Base-by-base conservation (phyloP, 1,140 invertebrate species). In the Drosophila pseudoobscura region DNA sequence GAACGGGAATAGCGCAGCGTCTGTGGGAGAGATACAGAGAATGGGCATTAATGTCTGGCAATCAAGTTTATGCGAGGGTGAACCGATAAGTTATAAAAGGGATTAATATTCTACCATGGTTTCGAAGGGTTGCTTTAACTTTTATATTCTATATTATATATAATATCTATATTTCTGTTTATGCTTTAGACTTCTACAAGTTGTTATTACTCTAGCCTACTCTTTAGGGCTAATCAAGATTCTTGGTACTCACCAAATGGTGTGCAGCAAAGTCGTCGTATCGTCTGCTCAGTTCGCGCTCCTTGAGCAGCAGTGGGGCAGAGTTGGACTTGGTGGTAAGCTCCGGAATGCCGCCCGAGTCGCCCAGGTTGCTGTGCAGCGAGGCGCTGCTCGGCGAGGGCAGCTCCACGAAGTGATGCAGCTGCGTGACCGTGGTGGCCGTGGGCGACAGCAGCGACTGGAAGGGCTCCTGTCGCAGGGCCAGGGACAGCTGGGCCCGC, bases 1-100 rank as follows among this genome's bases (percentile, higher is more conserved):
- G 92, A 93, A 78, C 92, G 91, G 75, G 92, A 91, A 89, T 91
- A 91, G 55, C 91, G 88, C 71, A 91, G 72, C 22, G 88, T 88
- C 91, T 91, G 72, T 56, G 68, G 64, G 41, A 44, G 63, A 58
- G 50, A 45, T 43, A 15, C 8, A 62, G 31, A 59, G 57, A 46
- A 59, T 35, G 57, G 11, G 44, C 65, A 72, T 84, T 88, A 88
- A 89, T 75, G 75, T 76, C 75, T 79, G 78, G 51, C 58, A 73
- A 84, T 80, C 61, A 43, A 60, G 54, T 49, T 50, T 44, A 63
- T 52, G 80, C 80, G 75, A 73, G 71, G 62, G 62, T 52, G 61
- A 47, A 29, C 60, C 41, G 22, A 35, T 24, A 17, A 62, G n/a
- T 68, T 22, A 7, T 15, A 26, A 26, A 26, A 26, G 3, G 24